Evolutionary conservation across 1,140 invertebrate genomes (phyloP).

Genomic region (Littorina saxatilis): DNA sequence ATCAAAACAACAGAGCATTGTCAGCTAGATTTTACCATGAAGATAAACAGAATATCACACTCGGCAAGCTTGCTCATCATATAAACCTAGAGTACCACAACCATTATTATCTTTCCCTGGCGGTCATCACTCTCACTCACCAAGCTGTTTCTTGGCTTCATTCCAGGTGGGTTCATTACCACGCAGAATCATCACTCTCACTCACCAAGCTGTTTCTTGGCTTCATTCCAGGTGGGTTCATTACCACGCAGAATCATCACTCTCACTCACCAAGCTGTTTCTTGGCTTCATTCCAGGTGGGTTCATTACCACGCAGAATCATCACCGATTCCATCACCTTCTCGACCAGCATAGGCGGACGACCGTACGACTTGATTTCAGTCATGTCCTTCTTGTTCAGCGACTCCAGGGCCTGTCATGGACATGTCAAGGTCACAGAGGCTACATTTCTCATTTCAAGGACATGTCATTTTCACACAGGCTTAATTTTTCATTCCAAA

Average conservation of each 20-base stretch:
- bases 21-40: no score
- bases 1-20: no score
- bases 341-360: slow-evolving; percentile 89
- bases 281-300: slow-evolving; percentile 90
- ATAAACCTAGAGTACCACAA: no score
- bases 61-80: no score
- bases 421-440: background rate
- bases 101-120: no score
- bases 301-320: slow-evolving; percentile 86
- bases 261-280: slow-evolving; percentile 83
- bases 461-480: no score
- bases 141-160: slow-evolving; percentile 89
- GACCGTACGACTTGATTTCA: slow-evolving; percentile 91
- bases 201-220: slow-evolving; percentile 87
- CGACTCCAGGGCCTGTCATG: slow-evolving; percentile 83
- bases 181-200: slow-evolving; percentile 79
- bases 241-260: slow-evolving; percentile 88
- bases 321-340: slow-evolving; percentile 93
- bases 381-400: slow-evolving; percentile 92
- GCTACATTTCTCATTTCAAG: no score
- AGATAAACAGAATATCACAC: no score
- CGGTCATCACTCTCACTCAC: slow-evolving; percentile 66
- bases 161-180: slow-evolving; percentile 88
- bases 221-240: slow-evolving; percentile 89
- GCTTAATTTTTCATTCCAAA: no score